Conservation (phyloP, 2,113 vertebrate genomes). For the Shinisaurus crocodilurus region DNA sequence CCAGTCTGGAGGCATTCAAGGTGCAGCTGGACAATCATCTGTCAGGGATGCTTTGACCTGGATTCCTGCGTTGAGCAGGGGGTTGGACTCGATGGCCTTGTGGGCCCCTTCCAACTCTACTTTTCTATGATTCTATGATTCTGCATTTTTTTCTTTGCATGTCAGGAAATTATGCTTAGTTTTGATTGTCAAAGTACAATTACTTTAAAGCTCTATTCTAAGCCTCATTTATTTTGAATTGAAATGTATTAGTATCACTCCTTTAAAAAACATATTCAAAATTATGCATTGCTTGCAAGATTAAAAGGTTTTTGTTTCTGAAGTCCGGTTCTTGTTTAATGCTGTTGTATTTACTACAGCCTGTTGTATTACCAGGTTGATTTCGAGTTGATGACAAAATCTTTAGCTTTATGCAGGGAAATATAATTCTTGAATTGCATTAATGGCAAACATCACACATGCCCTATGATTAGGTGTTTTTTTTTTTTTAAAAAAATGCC, state of each 20-base stretch:
- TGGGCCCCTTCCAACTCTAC: too few relatives aligned
- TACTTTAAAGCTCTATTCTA: neutral
- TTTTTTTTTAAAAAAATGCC: too few relatives aligned
- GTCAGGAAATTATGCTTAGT: neutral
- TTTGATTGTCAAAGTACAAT: neutral
- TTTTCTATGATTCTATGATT: too few relatives aligned
- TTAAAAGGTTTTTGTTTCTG: neutral
- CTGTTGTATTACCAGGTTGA: neutral
- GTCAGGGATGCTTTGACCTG: too few relatives aligned
- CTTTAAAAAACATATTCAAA: neutral
- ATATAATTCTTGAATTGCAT: neutral
- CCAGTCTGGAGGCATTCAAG: too few relatives aligned
- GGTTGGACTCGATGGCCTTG: too few relatives aligned
- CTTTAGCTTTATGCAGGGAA: neutral
- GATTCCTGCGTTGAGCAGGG: too few relatives aligned
- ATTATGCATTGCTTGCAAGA: neutral
- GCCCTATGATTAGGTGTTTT: neutral
- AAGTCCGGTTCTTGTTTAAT: neutral
- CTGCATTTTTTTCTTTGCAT: neutral
- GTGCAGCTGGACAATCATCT: too few relatives aligned
- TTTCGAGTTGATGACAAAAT: neutral
- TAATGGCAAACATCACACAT: neutral
- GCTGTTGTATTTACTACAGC: neutral
- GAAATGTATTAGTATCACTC: neutral
- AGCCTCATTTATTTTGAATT: neutral